These are phyloP conservation scores for Erythrocercus mccallii DNA, from an alignment of 2,113 vertebrate genomes.

Conservation along the genomic window DNA sequence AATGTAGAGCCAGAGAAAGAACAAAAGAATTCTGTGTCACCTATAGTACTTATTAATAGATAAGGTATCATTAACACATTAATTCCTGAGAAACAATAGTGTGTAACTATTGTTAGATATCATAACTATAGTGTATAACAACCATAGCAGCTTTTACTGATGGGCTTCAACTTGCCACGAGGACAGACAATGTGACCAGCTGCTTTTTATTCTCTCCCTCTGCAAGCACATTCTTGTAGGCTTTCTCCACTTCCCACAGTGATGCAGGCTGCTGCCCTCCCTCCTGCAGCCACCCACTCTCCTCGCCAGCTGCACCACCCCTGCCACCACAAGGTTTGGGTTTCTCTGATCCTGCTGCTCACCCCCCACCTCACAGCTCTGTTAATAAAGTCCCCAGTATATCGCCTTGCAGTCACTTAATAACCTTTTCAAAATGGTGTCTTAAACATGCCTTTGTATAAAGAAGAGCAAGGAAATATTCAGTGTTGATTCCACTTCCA, in stretches of 20 bases:
- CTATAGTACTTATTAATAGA: background rate
- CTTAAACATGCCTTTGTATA: background rate
- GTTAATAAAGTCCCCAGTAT: background rate
- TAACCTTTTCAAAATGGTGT: background rate
- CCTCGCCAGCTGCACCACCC: rapidly evolving
- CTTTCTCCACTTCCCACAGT: background rate
- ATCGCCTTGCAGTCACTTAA: background rate
- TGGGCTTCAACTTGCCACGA: background rate
- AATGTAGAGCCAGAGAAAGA: background rate
- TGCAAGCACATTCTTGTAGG: background rate
- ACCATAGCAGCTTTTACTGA: background rate
- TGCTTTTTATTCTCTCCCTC: background rate
- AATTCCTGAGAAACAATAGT: background rate
- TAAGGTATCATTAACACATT: background rate
- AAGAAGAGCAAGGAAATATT: background rate
- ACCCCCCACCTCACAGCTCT: background rate
- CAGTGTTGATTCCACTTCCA: background rate
- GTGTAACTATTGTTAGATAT: background rate
- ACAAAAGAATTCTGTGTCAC: background rate
- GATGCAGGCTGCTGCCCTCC: background rate
- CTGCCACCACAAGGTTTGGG: rapidly evolving
- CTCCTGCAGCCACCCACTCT: background rate
- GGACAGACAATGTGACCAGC: background rate
- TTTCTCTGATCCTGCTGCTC: background rate
- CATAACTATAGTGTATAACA: background rate